These are phyloP conservation scores for Teinopalpus imperialis DNA, from an alignment of 2,888 invertebrate species.

Conservation along the genomic window DNA sequence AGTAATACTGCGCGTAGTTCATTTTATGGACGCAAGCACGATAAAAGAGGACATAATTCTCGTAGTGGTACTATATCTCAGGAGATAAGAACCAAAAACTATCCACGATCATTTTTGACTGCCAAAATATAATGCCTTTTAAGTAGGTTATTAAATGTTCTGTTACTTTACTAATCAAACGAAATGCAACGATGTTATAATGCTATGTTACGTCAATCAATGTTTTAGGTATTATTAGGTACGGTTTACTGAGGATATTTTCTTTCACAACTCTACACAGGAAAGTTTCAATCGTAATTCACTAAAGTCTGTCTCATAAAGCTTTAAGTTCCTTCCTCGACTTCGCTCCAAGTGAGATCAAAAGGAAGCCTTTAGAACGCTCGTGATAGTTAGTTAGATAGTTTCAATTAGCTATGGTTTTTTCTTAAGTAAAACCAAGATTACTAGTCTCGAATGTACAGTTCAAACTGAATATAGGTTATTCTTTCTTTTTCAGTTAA, in stretches of 20 bases:
- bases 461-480: conserved; percentile 12
- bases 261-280: conserved; percentile 17
- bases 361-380: conserved; percentile 45
- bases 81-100: too few species aligned
- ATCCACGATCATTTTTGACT: too few species aligned
- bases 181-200: too few species aligned
- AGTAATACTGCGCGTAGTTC: too few species aligned
- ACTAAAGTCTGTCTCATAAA: conserved; percentile 27
- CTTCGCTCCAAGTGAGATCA: conserved; percentile 31
- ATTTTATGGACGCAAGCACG: too few species aligned
- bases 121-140: too few species aligned
- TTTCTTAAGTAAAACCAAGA: conserved; percentile 36
- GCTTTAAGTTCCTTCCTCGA: conserved; percentile 25
- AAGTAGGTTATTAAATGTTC: too few species aligned
- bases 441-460: conserved; percentile 29
- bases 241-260: conserved; percentile 14
- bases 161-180: too few species aligned
- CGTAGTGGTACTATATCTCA: too few species aligned
- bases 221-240: conserved; percentile 7
- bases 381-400: conserved; percentile 48
- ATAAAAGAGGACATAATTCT: too few species aligned
- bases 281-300: conserved; percentile 26
- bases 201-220: too few species aligned
- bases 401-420: conserved; percentile 50
- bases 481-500: not conserved